Percentiles rank a stretch among this genome's conserved stretches.
Conservation (phyloP, 2,888 invertebrate genomes). For the Leuctra nigra region DNA sequence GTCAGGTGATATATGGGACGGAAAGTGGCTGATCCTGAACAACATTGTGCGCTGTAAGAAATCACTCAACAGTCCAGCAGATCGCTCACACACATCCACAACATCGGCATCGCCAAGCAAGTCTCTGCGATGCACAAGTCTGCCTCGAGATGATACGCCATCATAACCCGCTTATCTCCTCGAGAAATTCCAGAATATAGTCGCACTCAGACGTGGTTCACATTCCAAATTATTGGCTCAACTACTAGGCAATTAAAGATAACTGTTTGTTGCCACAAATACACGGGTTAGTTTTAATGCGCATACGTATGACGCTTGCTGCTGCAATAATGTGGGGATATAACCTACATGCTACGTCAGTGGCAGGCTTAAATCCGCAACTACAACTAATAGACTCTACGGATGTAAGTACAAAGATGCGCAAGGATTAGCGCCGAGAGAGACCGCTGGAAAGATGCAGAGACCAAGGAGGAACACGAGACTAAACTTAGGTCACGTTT, state of each 20-base stretch:
- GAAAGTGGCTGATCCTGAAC: neutral
- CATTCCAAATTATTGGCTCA: slow-evolving; percentile 27
- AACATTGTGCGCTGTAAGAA: neutral
- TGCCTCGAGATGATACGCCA: neutral
- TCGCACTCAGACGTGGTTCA: slow-evolving; percentile 23
- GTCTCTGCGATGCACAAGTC: neutral
- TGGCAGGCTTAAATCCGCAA: neutral
- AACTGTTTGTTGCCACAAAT: slow-evolving; percentile 25
- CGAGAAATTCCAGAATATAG: slow-evolving; percentile 19
- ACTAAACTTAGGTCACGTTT: slow-evolving; percentile 14
- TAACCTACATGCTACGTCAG: slow-evolving; percentile 13
- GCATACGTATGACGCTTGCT: slow-evolving; percentile 7
- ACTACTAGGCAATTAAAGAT: slow-evolving; percentile 24
- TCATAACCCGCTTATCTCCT: slow-evolving; percentile 22
- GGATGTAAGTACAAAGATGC: slow-evolving; percentile 5
- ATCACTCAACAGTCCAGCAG: too few relatives aligned
- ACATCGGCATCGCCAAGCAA: too few relatives aligned
- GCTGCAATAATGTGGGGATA: neutral
- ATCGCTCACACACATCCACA: too few relatives aligned
- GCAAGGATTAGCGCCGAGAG: slow-evolving; percentile 7
- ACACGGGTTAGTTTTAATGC: slow-evolving; percentile 19
- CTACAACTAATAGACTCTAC: slow-evolving; percentile 12
- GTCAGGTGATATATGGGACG: slow-evolving; percentile 3
- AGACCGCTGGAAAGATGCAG: neutral
- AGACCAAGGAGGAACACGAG: neutral